Base-by-base conservation (phyloP, 1,140 invertebrate genomes). In the Calosoma granatense region DNA sequence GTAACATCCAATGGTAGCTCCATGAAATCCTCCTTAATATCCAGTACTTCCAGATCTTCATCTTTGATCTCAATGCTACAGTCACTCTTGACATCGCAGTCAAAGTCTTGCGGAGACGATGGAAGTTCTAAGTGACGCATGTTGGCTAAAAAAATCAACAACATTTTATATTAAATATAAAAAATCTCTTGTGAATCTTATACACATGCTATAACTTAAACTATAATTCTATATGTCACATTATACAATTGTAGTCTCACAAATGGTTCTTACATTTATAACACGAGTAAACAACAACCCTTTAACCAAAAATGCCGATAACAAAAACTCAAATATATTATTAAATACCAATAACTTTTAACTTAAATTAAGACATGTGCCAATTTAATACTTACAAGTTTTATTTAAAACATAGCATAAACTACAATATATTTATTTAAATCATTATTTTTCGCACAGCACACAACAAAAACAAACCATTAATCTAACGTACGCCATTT, bases 31-130 rank as follows among this genome's bases (percentile, higher is more conserved):
- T 47, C 41, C 17, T 47, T 47, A 17, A 58, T 19, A 20, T 47
- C 39, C 3, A 47, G 22, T 26, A 15, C 20, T 12, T 56, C 55
- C 14, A 51, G 9, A 39, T 58, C 17, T 58, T 60, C 59, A 55
- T 60, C 59, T 55, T 60, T 60, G 14, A 60, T 58, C 3, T 58
- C 53, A 51, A 60, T 20, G 54, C 52, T 53, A 47, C 57, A 53
- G 14, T 53, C 51, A 22, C 22, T 53, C 17, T 53, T 53, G 12
- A 53, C 22, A 14, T 53, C 22, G 12, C 20, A 20, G 14, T 53
- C 22, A 22, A 53, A 22, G 14, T 21, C 22, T 22, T 22, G 6
- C 12, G 19, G 22, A 53, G 51, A 22, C 9, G 22, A 12, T 53
- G 20, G 20, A 9, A 22, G 23, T 53, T 53, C 51, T 2, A 20